Base-by-base conservation (phyloP, 2,113 vertebrate species). In the Oriolus oriolus region DNA sequence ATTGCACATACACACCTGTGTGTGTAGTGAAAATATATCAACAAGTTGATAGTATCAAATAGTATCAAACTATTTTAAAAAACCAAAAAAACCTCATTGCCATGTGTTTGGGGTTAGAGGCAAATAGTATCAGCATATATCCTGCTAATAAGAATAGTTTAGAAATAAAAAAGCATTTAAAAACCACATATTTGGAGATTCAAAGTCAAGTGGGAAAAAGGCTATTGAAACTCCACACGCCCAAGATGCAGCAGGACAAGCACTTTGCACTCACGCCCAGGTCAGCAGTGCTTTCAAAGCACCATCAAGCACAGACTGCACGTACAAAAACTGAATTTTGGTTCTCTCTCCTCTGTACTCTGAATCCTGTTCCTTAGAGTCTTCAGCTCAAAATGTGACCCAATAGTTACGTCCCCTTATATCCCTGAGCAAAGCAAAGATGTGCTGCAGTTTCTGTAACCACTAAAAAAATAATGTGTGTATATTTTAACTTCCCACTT, bases 211-310 rank as follows among this genome's bases (percentile, higher is more conserved):
- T 27, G 39, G 39, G 19, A 31, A 87, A 92, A 45, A 54, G 8
- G 41, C n/a, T 84, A 37, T 39, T 8, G 8, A 84, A 89, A 65
- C 13, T 49, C 18, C 18, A 27, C 21, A 3, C 13, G 39, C 35
- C 64, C 0, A 0, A 65, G 7, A 53, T 6, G 24, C 3, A 69
- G n/a, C 7, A 41, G 26, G 47, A 50, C 33, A 53, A 41, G 37
- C 60, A 47, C 23, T 53, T 50, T 6, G 44, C 50, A 60, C 11
- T 30, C 42, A 50, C 49, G n/a, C 7, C 24, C 66, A 78, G 26
- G 60, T 47, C 39, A 73, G 74, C 53, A 74, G 54, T 22, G 52
- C 60, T 76, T 82, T 71, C 57, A 81, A 49, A 91, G 80, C 88
- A 64, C 60, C 41, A 16, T 2, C 37, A 76, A 65, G 64, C 47